phyloP scores from a whole-genome alignment of 2,113 vertebrate species.

The Strix uralensis region DNA sequence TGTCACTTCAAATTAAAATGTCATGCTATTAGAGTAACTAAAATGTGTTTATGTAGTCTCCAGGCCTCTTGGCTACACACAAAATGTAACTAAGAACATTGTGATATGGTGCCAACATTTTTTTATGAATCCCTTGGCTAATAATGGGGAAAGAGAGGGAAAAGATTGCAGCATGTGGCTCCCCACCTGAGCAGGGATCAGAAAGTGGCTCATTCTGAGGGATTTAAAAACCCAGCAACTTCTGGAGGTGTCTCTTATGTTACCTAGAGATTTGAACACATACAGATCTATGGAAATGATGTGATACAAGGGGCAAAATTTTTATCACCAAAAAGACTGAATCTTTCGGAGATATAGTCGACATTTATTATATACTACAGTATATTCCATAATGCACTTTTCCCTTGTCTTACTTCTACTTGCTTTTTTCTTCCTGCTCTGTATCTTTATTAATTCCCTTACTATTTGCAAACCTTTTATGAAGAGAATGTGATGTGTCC shows the following conservation, averaged over 20 bases:
- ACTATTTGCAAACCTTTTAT: not conserved
- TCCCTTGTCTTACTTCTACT: not conserved
- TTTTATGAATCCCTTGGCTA: not conserved
- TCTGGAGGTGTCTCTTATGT: not conserved
- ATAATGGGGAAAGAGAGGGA: not conserved
- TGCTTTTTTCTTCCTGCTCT: not conserved
- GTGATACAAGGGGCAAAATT: not conserved
- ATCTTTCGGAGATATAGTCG: not conserved
- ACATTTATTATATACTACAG: accelerated
- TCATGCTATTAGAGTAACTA: not conserved
- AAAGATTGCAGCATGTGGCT: not conserved
- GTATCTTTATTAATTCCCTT: not conserved
- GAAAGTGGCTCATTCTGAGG: not conserved
- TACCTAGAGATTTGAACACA: not conserved
- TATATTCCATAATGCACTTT: not conserved
- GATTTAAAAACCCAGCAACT: not conserved
- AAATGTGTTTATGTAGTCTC: not conserved
- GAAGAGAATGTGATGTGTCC: not conserved
- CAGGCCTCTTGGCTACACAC: not conserved
- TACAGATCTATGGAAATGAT: not conserved
- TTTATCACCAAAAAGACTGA: not conserved
- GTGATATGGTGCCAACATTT: not conserved
- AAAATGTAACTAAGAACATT: conserved; percentile 1
- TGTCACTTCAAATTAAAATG: conserved; percentile 30
- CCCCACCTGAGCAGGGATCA: conserved; percentile 1